Evolutionary conservation across 2,797 vertebrate genomes (phyloP), one percentile per base, ranked within the genome.

Genomic region (Zalophus californianus): DNA sequence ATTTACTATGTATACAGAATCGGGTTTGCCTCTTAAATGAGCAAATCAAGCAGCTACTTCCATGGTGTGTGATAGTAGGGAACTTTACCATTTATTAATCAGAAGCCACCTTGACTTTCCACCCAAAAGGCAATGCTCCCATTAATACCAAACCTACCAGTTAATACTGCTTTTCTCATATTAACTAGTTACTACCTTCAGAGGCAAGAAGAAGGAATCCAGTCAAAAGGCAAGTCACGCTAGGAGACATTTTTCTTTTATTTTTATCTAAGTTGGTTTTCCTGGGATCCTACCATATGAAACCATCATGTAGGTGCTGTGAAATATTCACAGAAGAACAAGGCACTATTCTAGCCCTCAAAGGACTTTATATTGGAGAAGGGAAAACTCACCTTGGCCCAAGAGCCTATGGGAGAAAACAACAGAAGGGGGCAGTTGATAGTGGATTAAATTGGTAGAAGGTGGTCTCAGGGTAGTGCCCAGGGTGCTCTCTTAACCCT

Each of bases 181-280:
- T 50, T 86, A 96, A 88, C 64, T 50, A 41, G 35, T 41, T 72
- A 29, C 38, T 86, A 35, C 68, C 66, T 91, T 91, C 27, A 94
- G 72, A 75, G 20, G 5, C 35, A 84, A 44, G 50, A 90, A 93
- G 66, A 96, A 86, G 21, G 38, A 95, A 91, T 70, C 20, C n/a
- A 93, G 38, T 96, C 66, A 94, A 86, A 97, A 94, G 14, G 48
- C 50, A 95, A 73, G 7, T 35, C 35, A 16, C 56, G 41, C 6
- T 32, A 82, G 23, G 21, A 86, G 93, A 58, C 44, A 87, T 50
- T 64, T 91, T 80, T 64, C 41, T 62, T 96, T 95, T 83, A 44
- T 78, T 12, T 72, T 79, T 73, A 93, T 95, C 95, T 90, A 82
- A 82, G 56, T 62, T 78, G 14, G 18, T 83, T 90, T 94, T 73